phyloP scores from a whole-genome alignment of 2,888 invertebrate genomes.

The Timema podura region DNA sequence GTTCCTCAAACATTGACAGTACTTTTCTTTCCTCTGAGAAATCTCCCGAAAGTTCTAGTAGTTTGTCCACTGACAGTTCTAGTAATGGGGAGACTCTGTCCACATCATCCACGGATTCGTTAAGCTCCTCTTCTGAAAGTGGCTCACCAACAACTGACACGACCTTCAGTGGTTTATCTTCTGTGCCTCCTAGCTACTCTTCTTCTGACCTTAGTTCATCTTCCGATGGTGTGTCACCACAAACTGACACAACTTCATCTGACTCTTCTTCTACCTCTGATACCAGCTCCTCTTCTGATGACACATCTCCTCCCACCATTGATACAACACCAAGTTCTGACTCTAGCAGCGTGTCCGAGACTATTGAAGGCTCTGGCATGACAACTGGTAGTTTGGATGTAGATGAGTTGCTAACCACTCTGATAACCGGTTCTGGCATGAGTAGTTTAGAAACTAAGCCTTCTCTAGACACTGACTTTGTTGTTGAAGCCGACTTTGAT shows the following conservation, averaged over 20 bases:
- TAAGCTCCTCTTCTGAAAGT: constrained; percentile 14
- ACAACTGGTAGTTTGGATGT: constrained; percentile 7
- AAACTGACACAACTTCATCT: constrained; percentile 7
- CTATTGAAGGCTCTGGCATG: constrained; percentile 19
- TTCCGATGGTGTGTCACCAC: not conserved
- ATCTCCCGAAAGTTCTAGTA: too few species aligned
- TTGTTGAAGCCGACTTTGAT: not conserved
- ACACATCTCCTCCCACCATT: constrained; percentile 4
- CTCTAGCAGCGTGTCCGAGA: constrained; percentile 1
- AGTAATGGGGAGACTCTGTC: too few species aligned
- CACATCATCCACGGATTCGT: not conserved
- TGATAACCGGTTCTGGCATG: constrained; percentile 9
- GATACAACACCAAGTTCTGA: constrained; percentile 7
- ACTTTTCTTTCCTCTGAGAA: not conserved
- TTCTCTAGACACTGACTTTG: not conserved
- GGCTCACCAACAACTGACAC: not conserved
- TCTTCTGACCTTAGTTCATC: constrained; percentile 3
- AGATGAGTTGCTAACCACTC: not conserved
- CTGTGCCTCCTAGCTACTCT: not conserved
- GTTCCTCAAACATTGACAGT: not conserved
- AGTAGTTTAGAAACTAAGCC: not conserved
- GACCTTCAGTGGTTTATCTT: not conserved
- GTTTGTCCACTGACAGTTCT: too few species aligned
- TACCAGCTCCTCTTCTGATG: constrained; percentile 4
- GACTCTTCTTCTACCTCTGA: constrained; percentile 11